Conservation (phyloP, 1,140 invertebrate species). For the Piezodorus guildinii region DNA sequence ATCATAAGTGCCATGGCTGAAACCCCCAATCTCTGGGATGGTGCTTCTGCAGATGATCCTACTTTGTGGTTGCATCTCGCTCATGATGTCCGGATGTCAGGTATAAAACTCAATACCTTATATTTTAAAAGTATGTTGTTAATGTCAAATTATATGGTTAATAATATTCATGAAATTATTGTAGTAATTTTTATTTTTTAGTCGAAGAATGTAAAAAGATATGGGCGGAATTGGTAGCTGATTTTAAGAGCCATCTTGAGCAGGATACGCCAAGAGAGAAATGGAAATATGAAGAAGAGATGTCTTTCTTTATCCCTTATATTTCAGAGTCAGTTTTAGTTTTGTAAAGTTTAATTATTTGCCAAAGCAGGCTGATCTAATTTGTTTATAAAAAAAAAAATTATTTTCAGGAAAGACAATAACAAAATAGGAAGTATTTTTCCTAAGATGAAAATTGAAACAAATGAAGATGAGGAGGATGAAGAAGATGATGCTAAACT, state of each 20-base stretch:
- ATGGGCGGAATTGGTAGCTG: not conserved
- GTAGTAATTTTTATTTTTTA: not conserved
- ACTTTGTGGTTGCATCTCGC: not conserved
- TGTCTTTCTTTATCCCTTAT: not conserved
- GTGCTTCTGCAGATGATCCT: not conserved
- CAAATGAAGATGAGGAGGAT: not conserved
- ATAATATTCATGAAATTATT: too few species aligned
- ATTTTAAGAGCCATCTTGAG: not conserved
- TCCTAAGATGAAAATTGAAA: conserved; percentile 2
- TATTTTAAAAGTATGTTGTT: too few species aligned
- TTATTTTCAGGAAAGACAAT: not conserved
- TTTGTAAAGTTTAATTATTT: not conserved
- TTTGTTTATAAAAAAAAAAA: not conserved
- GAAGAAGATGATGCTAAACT: not conserved
- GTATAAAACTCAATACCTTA: not conserved
- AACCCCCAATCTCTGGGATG: not conserved
- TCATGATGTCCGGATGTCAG: not conserved
- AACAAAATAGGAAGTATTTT: not conserved
- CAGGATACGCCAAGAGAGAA: not conserved
- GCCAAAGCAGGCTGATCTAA: not conserved
- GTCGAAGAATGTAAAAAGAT: conserved; percentile 10
- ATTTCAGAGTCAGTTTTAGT: not conserved
- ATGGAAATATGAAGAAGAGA: conserved; percentile 13
- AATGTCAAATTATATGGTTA: too few species aligned
- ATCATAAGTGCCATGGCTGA: not conserved